A percentile compares a stretch with the other conserved stretches of the same genome.
Conservation (phyloP, 1,140 invertebrate species). For the Drosophila triauraria region DNA sequence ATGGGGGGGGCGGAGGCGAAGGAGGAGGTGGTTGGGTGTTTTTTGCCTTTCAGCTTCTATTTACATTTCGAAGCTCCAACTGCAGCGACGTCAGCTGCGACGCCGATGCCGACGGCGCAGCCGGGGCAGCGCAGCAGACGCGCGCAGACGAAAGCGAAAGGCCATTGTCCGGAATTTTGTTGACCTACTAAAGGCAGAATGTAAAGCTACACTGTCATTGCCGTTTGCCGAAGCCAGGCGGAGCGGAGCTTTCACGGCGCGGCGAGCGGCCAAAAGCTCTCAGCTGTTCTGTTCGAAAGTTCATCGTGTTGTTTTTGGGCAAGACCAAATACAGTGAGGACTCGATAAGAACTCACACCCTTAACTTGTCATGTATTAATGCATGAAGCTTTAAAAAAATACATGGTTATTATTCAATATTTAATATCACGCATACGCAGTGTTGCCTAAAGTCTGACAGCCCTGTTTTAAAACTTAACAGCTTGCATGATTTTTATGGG, state of each 20-base stretch:
- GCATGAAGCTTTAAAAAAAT: too few species aligned
- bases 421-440: too few species aligned
- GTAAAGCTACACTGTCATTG: constrained; percentile 81
- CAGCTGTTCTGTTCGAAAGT: constrained; percentile 23
- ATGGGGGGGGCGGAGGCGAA: constrained; percentile 5
- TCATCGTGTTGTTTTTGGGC: not conserved
- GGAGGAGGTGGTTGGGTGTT: constrained; percentile 12
- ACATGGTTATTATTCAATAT: too few species aligned
- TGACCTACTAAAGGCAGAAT: constrained; percentile 85
- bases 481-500: too few species aligned
- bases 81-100: constrained; percentile 44
- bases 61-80: constrained; percentile 61
- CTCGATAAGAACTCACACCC: not conserved
- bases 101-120: constrained; percentile 19
- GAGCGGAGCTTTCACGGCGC: constrained; percentile 12
- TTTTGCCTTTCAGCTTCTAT: constrained; percentile 54
- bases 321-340: constrained; percentile 1
- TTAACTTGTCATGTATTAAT: too few species aligned
- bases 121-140: constrained; percentile 33
- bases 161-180: constrained; percentile 85
- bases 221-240: constrained; percentile 16
- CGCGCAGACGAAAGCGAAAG: constrained; percentile 85
- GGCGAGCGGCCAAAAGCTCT: constrained; percentile 14
- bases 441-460: too few species aligned
- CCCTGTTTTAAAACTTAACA: too few species aligned